Percentiles rank a stretch among this genome's conserved stretches.
phyloP scores from a whole-genome alignment of 1,140 invertebrate genomes.

The Cyphomyrmex costatus region DNA sequence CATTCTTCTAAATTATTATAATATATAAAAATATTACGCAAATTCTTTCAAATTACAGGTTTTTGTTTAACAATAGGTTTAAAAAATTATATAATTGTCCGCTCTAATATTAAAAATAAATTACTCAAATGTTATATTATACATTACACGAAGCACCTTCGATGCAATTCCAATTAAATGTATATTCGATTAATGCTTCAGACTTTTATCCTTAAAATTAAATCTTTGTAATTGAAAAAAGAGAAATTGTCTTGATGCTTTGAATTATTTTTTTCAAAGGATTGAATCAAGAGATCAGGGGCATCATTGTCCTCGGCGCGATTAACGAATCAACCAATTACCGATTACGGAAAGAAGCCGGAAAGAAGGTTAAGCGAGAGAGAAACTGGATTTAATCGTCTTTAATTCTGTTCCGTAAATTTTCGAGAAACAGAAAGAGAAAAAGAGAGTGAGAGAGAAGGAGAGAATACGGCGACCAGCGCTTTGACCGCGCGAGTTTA shows the following conservation, averaged over 20 bases:
- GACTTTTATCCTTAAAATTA: conserved; percentile 1
- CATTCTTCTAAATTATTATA: background rate
- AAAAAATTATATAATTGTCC: background rate
- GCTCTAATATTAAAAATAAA: background rate
- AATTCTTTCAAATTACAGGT: background rate
- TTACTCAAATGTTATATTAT: too few relatives aligned
- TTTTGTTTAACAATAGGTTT: background rate
- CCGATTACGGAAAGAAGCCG: conserved; percentile 57
- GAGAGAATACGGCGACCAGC: conserved; percentile 64
- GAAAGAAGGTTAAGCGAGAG: conserved; percentile 54
- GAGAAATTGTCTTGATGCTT: background rate
- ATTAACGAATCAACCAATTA: conserved; percentile 60
- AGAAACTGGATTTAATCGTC: conserved; percentile 59
- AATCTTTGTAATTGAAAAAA: conserved; percentile 1
- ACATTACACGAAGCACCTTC: background rate
- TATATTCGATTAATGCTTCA: background rate
- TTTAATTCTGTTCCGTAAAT: conserved; percentile 47
- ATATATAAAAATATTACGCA: background rate
- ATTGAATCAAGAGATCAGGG: conserved; percentile 23
- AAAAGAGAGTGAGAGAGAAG: conserved; percentile 36
- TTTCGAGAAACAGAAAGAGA: conserved; percentile 41
- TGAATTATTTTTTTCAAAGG: conserved; percentile 6
- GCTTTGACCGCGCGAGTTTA: conserved; percentile 76
- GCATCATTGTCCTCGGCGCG: conserved; percentile 27
- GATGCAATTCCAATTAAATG: background rate